Conservation (phyloP, 2,888 invertebrate species). For the Drosophila engyochracea region DNA sequence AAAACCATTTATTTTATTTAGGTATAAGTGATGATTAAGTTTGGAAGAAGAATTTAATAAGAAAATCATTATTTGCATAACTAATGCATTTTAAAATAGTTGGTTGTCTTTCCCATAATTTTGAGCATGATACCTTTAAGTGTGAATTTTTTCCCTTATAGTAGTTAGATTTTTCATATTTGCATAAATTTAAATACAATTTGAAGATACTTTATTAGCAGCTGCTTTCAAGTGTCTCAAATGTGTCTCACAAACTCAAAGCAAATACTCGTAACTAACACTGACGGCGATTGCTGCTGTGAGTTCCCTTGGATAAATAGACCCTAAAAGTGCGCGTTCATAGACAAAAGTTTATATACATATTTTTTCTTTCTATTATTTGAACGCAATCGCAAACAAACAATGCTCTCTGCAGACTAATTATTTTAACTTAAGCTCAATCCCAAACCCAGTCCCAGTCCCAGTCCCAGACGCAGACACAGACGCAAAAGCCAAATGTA, state of each 20-base stretch:
- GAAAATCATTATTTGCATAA: background rate
- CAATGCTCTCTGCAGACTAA: constrained; percentile 79
- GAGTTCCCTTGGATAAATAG: constrained; percentile 46
- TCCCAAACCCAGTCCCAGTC: constrained; percentile 28
- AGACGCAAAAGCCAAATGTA: constrained; percentile 16
- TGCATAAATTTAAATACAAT: background rate
- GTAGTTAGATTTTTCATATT: background rate
- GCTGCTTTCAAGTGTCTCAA: constrained; percentile 10
- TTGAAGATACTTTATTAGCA: constrained; percentile 1
- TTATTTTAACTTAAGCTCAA: constrained; percentile 68
- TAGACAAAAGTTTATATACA: constrained; percentile 61
- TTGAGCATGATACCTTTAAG: background rate
- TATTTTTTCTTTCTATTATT: constrained; percentile 21
- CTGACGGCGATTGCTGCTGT: constrained; percentile 21
- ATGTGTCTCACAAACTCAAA: constrained; percentile 8
- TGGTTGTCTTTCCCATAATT: background rate
- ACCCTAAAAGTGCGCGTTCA: constrained; percentile 64
- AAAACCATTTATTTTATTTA: background rate
- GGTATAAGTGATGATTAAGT: background rate
- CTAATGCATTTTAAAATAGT: background rate
- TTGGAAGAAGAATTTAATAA: background rate
- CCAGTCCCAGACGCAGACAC: constrained; percentile 28
- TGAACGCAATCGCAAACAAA: constrained; percentile 75
- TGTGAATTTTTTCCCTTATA: background rate
- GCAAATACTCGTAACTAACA: constrained; percentile 46